Base-by-base conservation (phyloP, 2,888 invertebrate genomes). In the Cordylochernes scorpioides region DNA sequence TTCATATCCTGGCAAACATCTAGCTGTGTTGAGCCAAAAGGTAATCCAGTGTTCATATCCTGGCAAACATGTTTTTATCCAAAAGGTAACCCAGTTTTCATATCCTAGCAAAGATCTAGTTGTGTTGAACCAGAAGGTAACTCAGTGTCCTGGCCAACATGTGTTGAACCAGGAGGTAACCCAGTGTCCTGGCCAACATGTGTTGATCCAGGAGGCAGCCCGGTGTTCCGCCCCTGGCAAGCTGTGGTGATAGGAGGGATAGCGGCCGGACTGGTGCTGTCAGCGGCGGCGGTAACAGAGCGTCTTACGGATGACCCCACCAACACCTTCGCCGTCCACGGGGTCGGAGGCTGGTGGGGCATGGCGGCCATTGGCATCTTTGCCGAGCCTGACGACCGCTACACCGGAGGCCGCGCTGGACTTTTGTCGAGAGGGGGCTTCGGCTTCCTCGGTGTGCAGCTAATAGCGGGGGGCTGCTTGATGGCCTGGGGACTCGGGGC, bases 351-450 rank as follows among this genome's bases (percentile, higher is more conserved):
- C 14, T 44, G 60, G 45, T 51, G 61, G 78, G 77, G 84, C 7
- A 68, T 80, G 13, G 34, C 80, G 10, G 74, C 82, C 0, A 77
- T 84, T 2, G 84, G 86, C 0, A 56, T 86, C 0, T 86, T 86
- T 48, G 80, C 80, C 4, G 71, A 77, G 32, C 65, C 75, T 49
- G 84, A 86, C 1, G 55, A 64, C 31, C 62, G 65, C 24, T 73
- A 80, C 0, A 84, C 82, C 0, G 64, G 62, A 10, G 39, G 36
- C 9, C 18, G 28, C 3, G 24, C 38, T 28, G 41, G 41, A 3
- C 26, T 40, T 2, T 33, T 41, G 15, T 32, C 39, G 12, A 34
- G 80, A 15, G 86, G 86, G 13, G 80, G 77, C 19, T 74, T 71
- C 67, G 71, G 77, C 46, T 58, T 86, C 9, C 56, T 86, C 1